Conservation (phyloP, 2,888 invertebrate species). For the Pharmacophagus antenor region DNA sequence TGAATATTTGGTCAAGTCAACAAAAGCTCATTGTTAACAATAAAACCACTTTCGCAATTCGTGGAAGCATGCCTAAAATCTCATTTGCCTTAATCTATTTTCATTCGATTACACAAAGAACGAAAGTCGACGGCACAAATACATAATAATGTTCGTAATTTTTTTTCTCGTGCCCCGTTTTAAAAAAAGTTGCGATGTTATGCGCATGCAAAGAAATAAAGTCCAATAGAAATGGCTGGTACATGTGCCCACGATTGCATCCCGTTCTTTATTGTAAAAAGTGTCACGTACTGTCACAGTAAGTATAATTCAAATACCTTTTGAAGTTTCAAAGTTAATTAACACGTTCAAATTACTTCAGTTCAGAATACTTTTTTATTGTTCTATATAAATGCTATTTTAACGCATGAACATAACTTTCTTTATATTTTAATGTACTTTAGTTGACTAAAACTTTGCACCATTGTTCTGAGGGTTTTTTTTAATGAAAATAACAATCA, state of each 20-base stretch:
- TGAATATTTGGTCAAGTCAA: no score
- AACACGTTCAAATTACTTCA: no score
- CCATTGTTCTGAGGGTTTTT: no score
- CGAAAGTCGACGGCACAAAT: neutral
- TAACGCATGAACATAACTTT: no score
- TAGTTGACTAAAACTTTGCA: no score
- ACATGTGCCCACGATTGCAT: neutral
- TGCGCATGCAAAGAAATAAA: slow-evolving; percentile 1
- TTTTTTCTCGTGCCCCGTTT: neutral
- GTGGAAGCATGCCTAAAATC: neutral
- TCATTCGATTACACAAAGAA: neutral
- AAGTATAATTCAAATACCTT: neutral
- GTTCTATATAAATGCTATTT: no score
- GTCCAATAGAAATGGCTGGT: neutral
- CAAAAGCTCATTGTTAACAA: no score
- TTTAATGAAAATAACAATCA: no score
- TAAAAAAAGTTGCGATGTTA: neutral
- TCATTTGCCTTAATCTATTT: neutral
- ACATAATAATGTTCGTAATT: neutral
- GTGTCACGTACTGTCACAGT: neutral
- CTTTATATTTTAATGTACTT: no score
- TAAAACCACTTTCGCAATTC: no score
- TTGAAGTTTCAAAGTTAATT: neutral
- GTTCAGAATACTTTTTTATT: no score
- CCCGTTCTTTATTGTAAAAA: neutral